Evolutionary conservation across 2,888 invertebrate genomes (phyloP).

Genomic region (Xylophagus ater): DNA sequence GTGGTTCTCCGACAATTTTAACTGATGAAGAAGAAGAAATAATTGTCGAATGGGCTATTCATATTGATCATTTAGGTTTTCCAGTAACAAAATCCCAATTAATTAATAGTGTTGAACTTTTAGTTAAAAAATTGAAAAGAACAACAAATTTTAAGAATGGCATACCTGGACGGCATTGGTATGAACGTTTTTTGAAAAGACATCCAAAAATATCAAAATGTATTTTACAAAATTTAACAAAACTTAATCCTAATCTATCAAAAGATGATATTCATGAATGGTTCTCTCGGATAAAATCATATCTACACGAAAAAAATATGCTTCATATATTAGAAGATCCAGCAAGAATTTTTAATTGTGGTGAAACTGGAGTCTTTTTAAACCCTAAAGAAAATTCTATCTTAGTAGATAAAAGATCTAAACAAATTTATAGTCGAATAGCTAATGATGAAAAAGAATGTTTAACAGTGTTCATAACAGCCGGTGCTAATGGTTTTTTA

Average conservation of each 20-base stretch:
- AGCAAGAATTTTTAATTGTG: slow-evolving; percentile 27
- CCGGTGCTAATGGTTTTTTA: slow-evolving; percentile 9
- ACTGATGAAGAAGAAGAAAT: too few relatives aligned
- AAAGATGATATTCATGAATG: slow-evolving; percentile 24
- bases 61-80: slow-evolving; percentile 23
- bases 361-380: slow-evolving; percentile 32
- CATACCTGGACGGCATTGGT: slow-evolving; percentile 29
- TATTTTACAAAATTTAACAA: slow-evolving; percentile 25
- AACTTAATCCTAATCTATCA: slow-evolving; percentile 22
- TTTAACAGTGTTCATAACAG: slow-evolving; percentile 8
- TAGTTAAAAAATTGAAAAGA: slow-evolving; percentile 18
- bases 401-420: slow-evolving; percentile 26
- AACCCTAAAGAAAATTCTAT: slow-evolving; percentile 28
- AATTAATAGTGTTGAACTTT: slow-evolving; percentile 23
- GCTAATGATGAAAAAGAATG: slow-evolving; percentile 23
- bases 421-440: slow-evolving; percentile 21
- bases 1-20: too few relatives aligned
- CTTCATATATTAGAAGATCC: slow-evolving; percentile 22
- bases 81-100: slow-evolving; percentile 27
- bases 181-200: slow-evolving; percentile 25
- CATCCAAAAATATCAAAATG: slow-evolving; percentile 25
- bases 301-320: slow-evolving; percentile 21
- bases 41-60: slow-evolving; percentile 22
- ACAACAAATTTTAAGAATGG: slow-evolving; percentile 22
- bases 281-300: slow-evolving; percentile 24